phyloP scores from a whole-genome alignment of 2,113 vertebrate species.

The Nyctereutes procyonoides region DNA sequence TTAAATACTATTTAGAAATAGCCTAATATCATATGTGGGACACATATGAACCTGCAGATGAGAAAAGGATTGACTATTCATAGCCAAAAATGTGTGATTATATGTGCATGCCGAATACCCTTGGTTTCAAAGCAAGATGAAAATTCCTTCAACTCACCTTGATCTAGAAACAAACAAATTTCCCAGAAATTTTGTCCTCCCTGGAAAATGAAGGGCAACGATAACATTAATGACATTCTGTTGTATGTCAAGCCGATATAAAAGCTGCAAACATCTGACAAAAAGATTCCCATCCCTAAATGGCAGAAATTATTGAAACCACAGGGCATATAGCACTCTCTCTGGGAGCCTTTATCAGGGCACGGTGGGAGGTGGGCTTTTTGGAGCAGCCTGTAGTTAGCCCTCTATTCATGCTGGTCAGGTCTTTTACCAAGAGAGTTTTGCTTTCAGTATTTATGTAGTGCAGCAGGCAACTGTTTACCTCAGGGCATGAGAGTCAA shows the following conservation, averaged over 20 bases:
- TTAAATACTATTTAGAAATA: neutral
- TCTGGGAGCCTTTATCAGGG: conserved; percentile 53
- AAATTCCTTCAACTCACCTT: conserved; percentile 65
- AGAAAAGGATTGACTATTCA: neutral
- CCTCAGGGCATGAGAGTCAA: conserved; percentile 83
- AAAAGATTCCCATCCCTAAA: conserved; percentile 53
- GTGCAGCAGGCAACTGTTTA: conserved; percentile 83
- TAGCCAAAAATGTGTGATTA: neutral
- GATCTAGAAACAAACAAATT: conserved; percentile 55
- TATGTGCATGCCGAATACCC: neutral
- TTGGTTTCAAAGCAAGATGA: neutral
- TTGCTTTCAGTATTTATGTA: conserved; percentile 82
- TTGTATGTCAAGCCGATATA: conserved; percentile 61
- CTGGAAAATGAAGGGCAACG: neutral
- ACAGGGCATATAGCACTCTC: neutral
- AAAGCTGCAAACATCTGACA: conserved; percentile 67
- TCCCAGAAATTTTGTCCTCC: neutral
- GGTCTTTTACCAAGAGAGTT: conserved; percentile 78
- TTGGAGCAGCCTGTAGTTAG: conserved; percentile 67
- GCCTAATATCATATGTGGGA: neutral
- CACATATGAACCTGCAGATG: neutral
- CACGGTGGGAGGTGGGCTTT: conserved; percentile 61
- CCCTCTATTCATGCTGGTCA: conserved; percentile 78
- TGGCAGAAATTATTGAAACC: conserved; percentile 72
- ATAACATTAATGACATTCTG: conserved; percentile 53